These are phyloP conservation scores for Cataglyphis cursor DNA, from an alignment of 2,888 invertebrate genomes.

Conservation along the genomic window DNA sequence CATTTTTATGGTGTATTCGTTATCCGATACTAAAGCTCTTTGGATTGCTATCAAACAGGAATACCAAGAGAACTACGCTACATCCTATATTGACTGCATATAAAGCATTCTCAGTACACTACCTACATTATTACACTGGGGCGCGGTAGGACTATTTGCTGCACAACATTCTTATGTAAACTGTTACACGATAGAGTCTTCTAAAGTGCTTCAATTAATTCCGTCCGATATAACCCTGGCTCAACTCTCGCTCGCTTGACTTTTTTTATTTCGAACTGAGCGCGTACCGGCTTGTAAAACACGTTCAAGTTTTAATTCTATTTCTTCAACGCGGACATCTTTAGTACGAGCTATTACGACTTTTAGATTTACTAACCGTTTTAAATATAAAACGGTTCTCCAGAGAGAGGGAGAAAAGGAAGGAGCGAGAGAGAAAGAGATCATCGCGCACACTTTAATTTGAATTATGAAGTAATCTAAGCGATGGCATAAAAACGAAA, in stretches of 20 bases:
- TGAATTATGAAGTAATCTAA: conserved; percentile 1
- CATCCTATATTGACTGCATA: background rate
- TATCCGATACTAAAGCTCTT: background rate
- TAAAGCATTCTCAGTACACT: conserved; percentile 6
- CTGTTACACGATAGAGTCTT: conserved; percentile 51
- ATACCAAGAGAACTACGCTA: background rate
- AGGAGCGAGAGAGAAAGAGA: background rate
- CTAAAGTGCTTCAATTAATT: conserved; percentile 52
- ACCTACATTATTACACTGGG: conserved; percentile 8
- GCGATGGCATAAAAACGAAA: conserved; percentile 2
- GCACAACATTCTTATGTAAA: conserved; percentile 50
- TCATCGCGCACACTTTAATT: conserved; percentile 13
- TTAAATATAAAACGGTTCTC: conserved; percentile 35
- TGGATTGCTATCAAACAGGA: background rate
- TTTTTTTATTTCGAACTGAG: conserved; percentile 33
- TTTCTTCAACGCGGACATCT: conserved; percentile 45
- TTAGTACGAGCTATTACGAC: conserved; percentile 41
- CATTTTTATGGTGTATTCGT: background rate
- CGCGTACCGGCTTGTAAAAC: conserved; percentile 15
- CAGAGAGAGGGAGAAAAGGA: background rate
- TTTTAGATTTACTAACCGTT: conserved; percentile 45
- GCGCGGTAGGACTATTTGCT: conserved; percentile 5
- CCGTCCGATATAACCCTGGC: conserved; percentile 46
- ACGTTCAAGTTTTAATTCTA: conserved; percentile 49
- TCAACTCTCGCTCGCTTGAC: conserved; percentile 35